These are phyloP conservation scores for Oscheius myriophilus DNA, from an alignment of 2,888 invertebrate species.

Conservation along the genomic window DNA sequence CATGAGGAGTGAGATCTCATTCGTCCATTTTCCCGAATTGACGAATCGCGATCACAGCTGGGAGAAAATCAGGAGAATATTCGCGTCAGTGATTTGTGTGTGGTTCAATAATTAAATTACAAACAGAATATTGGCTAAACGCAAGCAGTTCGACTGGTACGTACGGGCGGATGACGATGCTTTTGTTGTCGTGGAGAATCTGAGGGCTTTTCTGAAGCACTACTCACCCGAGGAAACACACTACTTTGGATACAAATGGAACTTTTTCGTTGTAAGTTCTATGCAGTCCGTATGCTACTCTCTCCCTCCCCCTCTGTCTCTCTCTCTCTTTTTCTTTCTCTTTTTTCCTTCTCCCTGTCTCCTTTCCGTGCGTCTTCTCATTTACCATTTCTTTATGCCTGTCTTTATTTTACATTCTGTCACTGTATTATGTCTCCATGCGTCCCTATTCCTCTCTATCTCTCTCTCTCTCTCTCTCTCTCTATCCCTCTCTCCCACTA, in stretches of 20 bases:
- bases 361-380: too few relatives aligned
- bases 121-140: neutral
- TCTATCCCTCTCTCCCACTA: too few relatives aligned
- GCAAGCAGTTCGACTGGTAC: slow-evolving; percentile 57
- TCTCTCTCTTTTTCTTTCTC: slow-evolving; percentile 7
- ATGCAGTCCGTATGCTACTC: too few relatives aligned
- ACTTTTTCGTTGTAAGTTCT: slow-evolving; percentile 54
- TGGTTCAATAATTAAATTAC: neutral
- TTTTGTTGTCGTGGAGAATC: slow-evolving; percentile 59
- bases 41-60: slow-evolving; percentile 58
- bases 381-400: too few relatives aligned
- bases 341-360: too few relatives aligned
- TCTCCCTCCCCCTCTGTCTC: too few relatives aligned
- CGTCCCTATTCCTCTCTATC: too few relatives aligned
- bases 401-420: too few relatives aligned
- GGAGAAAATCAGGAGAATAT: slow-evolving; percentile 61
- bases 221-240: slow-evolving; percentile 46
- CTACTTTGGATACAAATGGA: slow-evolving; percentile 60
- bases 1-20: slow-evolving; percentile 52
- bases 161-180: slow-evolving; percentile 64
- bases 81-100: slow-evolving; percentile 37
- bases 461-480: too few relatives aligned
- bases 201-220: slow-evolving; percentile 47
- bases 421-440: too few relatives aligned
- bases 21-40: slow-evolving; percentile 54